Evolutionary conservation across 1,140 invertebrate genomes (phyloP), one percentile per base, ranked within the genome.

Genomic region (Callitettix versicolor): DNA sequence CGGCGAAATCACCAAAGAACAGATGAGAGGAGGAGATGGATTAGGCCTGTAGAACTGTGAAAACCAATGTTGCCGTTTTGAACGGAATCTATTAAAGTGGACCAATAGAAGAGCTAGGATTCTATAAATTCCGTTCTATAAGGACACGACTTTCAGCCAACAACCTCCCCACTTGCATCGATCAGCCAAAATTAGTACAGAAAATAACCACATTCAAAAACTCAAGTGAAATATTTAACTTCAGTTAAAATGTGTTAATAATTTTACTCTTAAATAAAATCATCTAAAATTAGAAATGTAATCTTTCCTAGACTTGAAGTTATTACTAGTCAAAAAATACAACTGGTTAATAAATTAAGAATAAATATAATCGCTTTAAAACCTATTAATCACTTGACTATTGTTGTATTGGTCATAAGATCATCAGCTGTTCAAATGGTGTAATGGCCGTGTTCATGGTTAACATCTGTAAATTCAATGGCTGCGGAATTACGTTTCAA

Each of bases 381-480:
- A 30, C 26, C 3, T 30, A 30, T 30, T 9, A 30, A 30, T 30
- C 9, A 30, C 26, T 4, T 30, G 26, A 30, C 26, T 30, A 30
- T 3, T 30, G 26, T 9, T 3, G 26, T 30, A 30, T 3, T 30
- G 26, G 9, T 30, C 26, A 30, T 30, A 30, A 30, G 26, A n/a
- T n/a, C 55, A 67, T 61, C 60, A 60, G 57, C 58, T 62, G 57
- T 34, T 59, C 56, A 40, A 50, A 46, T 53, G 33, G 49, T 64
- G 75, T 74, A 71, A 89, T 89, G 86, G 86, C 86, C 71, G 85
- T 88, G 73, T 88, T 89, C 77, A 79, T 88, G 74, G 74, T 87
- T 69, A 89, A 90, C 76, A 80, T 83, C 71, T 89, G 86, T 77
- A 88, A 86, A 80, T 90, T 85, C 73, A 83, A 84, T 76, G 81